Base-by-base conservation (phyloP, 2,113 vertebrate species). In the Pandion haliaetus region DNA sequence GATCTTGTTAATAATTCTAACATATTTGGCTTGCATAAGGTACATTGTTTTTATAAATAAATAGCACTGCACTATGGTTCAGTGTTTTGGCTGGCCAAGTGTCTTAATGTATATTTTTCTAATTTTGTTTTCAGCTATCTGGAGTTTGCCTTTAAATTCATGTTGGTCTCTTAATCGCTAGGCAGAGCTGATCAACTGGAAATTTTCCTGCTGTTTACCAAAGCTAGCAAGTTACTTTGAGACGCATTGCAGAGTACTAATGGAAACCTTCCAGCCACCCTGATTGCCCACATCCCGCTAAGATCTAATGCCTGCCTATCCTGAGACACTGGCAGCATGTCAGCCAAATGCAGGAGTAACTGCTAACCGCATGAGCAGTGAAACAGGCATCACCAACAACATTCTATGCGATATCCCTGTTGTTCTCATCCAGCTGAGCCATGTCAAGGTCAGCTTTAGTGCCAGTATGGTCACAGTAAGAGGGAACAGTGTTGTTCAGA, bases 381-480 rank as follows among this genome's bases (percentile, higher is more conserved):
- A 20, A 40, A 58, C 29, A 2, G 28, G 34, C n/a, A 8, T 34
- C 34, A 44, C n/a, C 50, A 49, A 2, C 2, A 2, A 14, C 15
- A 23, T n/a, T 1, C 7, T 44, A 32, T 32, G 49, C 10, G 5
- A 5, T 17, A 5, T 26, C 28, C 47, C 49, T 40, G 25, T 32
- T 78, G 18, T 61, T 29, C 12, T n/a, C 88, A 17, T 34, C 58
- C 66, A 20, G 14, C 42, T 34, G 66, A 63, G 36, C 67, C 4
- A 0, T 7, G 14, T 6, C 6, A 6, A 11, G n/a, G 31, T 45
- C 50, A 8, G 71, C 52, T 38, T 76, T 58, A 54, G 34, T 8
- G 8, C 52, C 1, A 7, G 25, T 24, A 5, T 0, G 5, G 44
- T 44, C 4, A 2, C 40, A 24, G 31, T 34, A 1, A 5, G 3